Evolutionary conservation across 2,888 invertebrate genomes (phyloP).

Genomic region (Erebia palarica): DNA sequence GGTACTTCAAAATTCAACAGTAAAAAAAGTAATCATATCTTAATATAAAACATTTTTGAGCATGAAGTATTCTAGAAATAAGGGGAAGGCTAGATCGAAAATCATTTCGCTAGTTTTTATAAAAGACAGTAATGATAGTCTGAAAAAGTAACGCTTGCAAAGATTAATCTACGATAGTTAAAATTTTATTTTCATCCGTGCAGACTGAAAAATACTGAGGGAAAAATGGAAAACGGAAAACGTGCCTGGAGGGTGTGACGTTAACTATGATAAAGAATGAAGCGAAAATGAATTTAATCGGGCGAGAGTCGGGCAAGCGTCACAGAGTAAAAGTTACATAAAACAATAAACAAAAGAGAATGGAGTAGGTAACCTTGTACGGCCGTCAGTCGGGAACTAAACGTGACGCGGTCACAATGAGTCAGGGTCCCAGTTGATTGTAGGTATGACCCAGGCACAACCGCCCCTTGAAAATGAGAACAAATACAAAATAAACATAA

Average conservation of each 20-base stretch:
- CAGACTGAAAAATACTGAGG: conserved; percentile 7
- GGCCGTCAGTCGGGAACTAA: conserved; percentile 33
- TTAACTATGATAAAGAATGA: conserved; percentile 30
- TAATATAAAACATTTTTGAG: background rate
- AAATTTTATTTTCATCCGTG: conserved; percentile 14
- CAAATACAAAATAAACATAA: conserved; percentile 45
- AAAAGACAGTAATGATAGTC: conserved; percentile 8
- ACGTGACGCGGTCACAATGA: conserved; percentile 54
- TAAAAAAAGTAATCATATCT: background rate
- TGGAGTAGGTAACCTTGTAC: conserved; percentile 37
- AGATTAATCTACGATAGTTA: conserved; percentile 18
- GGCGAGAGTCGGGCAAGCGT: conserved; percentile 35
- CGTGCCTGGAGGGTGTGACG: conserved; percentile 31
- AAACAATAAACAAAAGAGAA: conserved; percentile 36
- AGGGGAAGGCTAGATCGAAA: background rate
- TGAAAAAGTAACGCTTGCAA: conserved; percentile 16
- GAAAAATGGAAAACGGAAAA: conserved; percentile 20
- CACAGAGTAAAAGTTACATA: conserved; percentile 26
- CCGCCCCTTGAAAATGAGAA: conserved; percentile 55
- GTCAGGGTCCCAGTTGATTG: conserved; percentile 71
- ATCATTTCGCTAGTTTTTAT: conserved; percentile 7
- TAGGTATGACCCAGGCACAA: conserved; percentile 74
- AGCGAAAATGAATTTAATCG: conserved; percentile 38
- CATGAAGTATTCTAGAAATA: background rate
- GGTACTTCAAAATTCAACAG: conserved; percentile 4